Percentiles rank a stretch among this genome's conserved stretches.
Evolutionary conservation across 2,888 invertebrate species (phyloP).

Genomic region (Meiosimyza platycephala): DNA sequence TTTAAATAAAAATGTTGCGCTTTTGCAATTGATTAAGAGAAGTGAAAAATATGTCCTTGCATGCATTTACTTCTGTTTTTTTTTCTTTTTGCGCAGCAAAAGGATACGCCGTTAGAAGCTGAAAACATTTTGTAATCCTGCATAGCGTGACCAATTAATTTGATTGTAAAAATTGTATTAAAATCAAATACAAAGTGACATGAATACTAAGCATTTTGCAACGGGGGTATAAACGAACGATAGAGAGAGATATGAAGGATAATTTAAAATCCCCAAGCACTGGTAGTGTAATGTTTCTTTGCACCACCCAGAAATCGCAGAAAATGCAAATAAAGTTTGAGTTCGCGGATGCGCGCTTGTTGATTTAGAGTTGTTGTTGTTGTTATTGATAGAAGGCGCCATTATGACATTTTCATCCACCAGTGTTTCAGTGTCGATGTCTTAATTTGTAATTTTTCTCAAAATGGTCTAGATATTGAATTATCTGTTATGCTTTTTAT

Average conservation of each 20-base stretch:
- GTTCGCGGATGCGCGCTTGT: background rate
- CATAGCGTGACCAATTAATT: conserved; percentile 67
- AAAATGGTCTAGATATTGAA: too few species aligned
- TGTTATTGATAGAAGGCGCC: too few species aligned
- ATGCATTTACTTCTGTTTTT: background rate
- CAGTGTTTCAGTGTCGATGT: background rate
- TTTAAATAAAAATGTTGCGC: conserved; percentile 13
- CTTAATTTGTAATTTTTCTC: background rate
- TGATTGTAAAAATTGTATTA: conserved; percentile 67
- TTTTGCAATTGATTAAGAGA: conserved; percentile 33
- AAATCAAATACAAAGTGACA: conserved; percentile 65
- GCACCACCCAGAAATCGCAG: too few species aligned
- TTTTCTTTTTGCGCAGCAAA: background rate
- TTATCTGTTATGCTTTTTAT: too few species aligned
- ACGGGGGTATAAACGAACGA: background rate
- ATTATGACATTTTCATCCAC: too few species aligned
- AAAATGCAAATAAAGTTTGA: background rate
- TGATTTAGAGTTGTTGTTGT: too few species aligned
- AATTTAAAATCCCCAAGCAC: conserved; percentile 1
- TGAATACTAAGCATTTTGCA: conserved; percentile 59
- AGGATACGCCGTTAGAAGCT: background rate
- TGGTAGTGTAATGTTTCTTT: background rate
- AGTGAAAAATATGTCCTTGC: conserved; percentile 33
- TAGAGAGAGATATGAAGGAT: background rate
- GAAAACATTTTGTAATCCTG: conserved; percentile 54